Evolutionary conservation across 2,888 invertebrate genomes (phyloP).

Genomic region (Bhutanitis thaidina): DNA sequence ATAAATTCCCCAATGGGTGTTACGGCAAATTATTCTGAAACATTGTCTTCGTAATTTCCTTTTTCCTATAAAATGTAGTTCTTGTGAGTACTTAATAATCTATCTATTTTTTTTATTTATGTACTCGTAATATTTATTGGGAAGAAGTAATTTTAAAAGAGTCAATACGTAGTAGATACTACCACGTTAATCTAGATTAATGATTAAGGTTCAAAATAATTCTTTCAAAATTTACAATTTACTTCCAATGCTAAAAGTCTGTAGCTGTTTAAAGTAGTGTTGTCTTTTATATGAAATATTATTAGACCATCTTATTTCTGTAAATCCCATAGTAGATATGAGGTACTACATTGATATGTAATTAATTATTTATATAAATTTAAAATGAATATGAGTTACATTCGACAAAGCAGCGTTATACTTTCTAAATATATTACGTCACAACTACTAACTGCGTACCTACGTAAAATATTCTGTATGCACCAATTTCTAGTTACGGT

Average conservation of each 20-base stretch:
- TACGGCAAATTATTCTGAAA: background rate
- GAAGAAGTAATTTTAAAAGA: background rate
- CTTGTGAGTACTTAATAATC: background rate
- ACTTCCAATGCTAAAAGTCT: too few species aligned
- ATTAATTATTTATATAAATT: too few species aligned
- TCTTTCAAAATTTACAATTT: background rate
- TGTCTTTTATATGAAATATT: too few species aligned
- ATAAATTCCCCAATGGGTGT: background rate
- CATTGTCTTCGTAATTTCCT: background rate
- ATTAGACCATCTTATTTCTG: too few species aligned
- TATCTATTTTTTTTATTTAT: too few species aligned
- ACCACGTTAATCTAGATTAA: background rate
- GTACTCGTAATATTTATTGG: background rate
- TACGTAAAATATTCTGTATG: background rate
- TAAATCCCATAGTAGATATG: too few species aligned
- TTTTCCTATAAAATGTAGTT: background rate
- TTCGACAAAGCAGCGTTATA: too few species aligned
- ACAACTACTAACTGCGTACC: too few species aligned
- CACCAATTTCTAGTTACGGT: constrained; percentile 6
- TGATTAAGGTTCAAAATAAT: background rate
- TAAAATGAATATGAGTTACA: too few species aligned
- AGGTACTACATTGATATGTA: too few species aligned
- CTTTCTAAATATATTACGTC: too few species aligned
- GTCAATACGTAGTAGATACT: background rate
- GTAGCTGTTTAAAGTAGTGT: too few species aligned